phyloP scores from a whole-genome alignment of 2,888 invertebrate species.

The Torymus tubicola region DNA sequence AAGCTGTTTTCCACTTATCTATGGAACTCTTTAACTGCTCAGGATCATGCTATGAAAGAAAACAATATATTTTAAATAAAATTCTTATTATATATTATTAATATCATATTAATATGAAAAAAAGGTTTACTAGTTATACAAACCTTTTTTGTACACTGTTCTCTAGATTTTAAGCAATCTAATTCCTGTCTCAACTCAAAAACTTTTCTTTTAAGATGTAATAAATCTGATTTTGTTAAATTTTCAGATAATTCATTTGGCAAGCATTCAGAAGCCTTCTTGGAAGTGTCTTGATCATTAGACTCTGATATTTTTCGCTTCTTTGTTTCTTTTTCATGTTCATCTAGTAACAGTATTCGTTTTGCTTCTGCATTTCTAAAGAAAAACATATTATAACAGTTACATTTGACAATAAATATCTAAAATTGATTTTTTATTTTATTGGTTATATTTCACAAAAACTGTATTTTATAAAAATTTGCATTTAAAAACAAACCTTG shows the following conservation, averaged over 20 bases:
- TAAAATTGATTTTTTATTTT: too few species aligned
- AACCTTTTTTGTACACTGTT: conserved; percentile 51
- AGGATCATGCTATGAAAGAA: conserved; percentile 45
- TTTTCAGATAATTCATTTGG: background rate
- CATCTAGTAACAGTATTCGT: conserved; percentile 43
- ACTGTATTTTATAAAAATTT: background rate
- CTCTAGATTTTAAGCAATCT: conserved; percentile 55
- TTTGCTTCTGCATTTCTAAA: conserved; percentile 49
- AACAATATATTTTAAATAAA: background rate
- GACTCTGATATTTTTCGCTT: conserved; percentile 16
- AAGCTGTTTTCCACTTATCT: conserved; percentile 49
- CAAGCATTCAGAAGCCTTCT: too few species aligned
- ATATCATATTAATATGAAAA: background rate
- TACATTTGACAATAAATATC: background rate
- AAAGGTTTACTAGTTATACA: background rate
- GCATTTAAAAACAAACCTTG: conserved; percentile 32
- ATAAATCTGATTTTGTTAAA: conserved; percentile 40
- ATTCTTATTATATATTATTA: background rate
- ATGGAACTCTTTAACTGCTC: conserved; percentile 40
- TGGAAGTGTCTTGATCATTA: background rate
- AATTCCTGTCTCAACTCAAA: conserved; percentile 55
- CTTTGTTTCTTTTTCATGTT: conserved; percentile 37
- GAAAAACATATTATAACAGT: background rate
- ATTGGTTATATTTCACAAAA: too few species aligned
- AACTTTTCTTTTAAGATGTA: conserved; percentile 47